Evolutionary conservation across 2,113 vertebrate species (phyloP), one percentile per base, ranked within the genome.

Genomic region (Equus quagga): DNA sequence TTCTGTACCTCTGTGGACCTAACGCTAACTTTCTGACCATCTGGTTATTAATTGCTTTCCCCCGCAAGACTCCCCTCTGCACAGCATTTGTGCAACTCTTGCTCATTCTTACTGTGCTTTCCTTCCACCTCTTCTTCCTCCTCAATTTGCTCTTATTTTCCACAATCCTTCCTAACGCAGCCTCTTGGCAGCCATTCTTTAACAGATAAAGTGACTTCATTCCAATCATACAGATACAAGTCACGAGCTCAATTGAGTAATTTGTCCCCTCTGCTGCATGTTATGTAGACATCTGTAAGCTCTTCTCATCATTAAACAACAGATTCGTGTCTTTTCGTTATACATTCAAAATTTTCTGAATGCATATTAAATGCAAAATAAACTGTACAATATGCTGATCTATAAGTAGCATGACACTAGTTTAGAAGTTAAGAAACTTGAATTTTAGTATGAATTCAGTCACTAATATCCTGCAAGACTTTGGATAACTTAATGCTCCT

Each of bases 101-200:
- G 33, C 3, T 84, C 19, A 79, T 89, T 41, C 41, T 69, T 93
- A 60, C 70, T 54, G 92, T 85, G 19, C 64, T 83, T 97, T 88
- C 19, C 33, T 76, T 78, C 64, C 33, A 14, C 26, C 8, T 95
- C 90, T 54, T 78, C 49, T 86, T 49, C 10, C 3, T 72, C 56
- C 80, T 62, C 21, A 67, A 54, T 75, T 80, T 91, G 8, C 4
- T 56, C 41, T 60, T 73, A 67, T 84, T 94, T 83, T 84, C 54
- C 23, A 46, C 8, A 82, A 8, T 70, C 87, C 81, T 73, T 87
- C 15, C n/a, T 91, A n/a, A 87, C 58, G 6, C 65, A 6, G 31
- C 8, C 19, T 64, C 81, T 64, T 58, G 1, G 51, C 1, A 72
- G 21, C 28, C 41, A 54, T 82, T 60, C 21, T 86, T 95, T 75